phyloP scores from a whole-genome alignment of 1,140 invertebrate genomes.

The Hycleus phaleratus region DNA sequence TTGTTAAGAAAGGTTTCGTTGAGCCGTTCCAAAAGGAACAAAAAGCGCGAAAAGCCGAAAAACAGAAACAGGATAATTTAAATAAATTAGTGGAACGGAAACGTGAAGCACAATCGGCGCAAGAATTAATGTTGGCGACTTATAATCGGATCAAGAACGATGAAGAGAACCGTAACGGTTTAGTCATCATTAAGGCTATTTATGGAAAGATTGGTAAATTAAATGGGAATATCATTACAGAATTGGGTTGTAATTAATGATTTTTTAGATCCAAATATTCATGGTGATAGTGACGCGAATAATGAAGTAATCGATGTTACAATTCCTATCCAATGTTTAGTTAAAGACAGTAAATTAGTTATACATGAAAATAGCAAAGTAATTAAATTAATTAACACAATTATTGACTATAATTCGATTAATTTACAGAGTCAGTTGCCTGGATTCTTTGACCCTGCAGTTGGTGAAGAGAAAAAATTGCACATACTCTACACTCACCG shows the following conservation, averaged over 20 bases:
- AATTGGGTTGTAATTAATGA: constrained; percentile 3
- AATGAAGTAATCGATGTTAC: constrained; percentile 83
- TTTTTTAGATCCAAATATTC: constrained; percentile 12
- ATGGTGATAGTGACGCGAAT: constrained; percentile 34
- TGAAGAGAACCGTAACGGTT: constrained; percentile 68
- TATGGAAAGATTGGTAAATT: constrained; percentile 56
- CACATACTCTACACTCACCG: constrained; percentile 82
- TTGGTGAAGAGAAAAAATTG: constrained; percentile 86
- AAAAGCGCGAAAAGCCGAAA: constrained; percentile 65
- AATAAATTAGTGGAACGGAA: constrained; percentile 68
- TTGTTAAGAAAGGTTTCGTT: constrained; percentile 77
- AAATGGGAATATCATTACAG: constrained; percentile 13
- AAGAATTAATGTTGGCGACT: constrained; percentile 81
- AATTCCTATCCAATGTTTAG: constrained; percentile 85
- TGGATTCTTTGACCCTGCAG: constrained; percentile 94
- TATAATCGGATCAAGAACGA: constrained; percentile 67
- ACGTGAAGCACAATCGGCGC: constrained; percentile 73
- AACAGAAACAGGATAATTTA: constrained; percentile 66
- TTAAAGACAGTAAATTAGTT: constrained; percentile 82
- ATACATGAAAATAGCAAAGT: constrained; percentile 85
- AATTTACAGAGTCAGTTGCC: constrained; percentile 81
- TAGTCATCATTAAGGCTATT: constrained; percentile 80
- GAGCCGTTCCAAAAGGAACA: constrained; percentile 77
- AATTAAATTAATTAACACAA: constrained; percentile 9
- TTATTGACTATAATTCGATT: constrained; percentile 11